Conservation (phyloP, 2,797 vertebrate genomes). For the Streptopelia turtur region DNA sequence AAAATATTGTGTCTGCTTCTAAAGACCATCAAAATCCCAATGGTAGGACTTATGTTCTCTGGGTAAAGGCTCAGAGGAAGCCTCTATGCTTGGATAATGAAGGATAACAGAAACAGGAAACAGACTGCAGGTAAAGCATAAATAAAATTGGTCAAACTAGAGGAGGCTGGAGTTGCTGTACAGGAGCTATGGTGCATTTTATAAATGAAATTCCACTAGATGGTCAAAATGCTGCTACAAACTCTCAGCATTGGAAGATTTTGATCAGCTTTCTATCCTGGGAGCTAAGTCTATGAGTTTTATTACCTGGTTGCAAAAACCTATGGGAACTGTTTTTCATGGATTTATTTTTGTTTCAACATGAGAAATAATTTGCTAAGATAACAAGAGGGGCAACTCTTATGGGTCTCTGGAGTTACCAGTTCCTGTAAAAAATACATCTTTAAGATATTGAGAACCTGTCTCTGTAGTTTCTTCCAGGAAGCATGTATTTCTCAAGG, state of each 20-base stretch:
- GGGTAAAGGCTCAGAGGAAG: background rate
- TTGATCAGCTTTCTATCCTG: background rate
- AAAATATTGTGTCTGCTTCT: background rate
- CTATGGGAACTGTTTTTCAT: background rate
- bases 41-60: background rate
- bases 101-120: background rate
- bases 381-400: background rate
- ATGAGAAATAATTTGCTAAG: background rate
- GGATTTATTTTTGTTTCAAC: background rate
- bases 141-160: background rate
- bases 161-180: background rate
- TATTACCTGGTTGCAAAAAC: background rate
- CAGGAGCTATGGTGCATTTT: background rate
- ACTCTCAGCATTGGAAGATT: background rate
- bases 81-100: background rate
- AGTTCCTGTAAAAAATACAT: background rate
- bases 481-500: background rate
- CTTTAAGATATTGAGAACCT: background rate
- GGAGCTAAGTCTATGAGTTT: background rate
- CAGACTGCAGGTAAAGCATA: background rate
- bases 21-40: background rate
- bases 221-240: background rate
- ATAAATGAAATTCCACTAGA: background rate
- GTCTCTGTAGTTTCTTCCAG: background rate
- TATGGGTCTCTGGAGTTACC: background rate